Conservation (phyloP, 2,888 invertebrate species). For the Salticus scenicus region DNA sequence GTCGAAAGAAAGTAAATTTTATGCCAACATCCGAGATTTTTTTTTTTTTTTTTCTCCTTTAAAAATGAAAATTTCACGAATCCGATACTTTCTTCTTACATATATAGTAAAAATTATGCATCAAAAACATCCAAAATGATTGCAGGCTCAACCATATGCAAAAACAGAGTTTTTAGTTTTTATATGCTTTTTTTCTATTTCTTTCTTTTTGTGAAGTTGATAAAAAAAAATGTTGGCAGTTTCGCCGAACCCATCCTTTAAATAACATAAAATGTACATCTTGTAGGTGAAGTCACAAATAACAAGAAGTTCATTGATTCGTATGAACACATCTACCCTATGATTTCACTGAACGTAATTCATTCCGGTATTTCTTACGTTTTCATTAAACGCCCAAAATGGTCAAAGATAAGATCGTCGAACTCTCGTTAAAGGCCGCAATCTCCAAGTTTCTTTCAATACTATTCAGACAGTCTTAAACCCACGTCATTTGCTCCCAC, state of each 20-base stretch:
- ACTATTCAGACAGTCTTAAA: not conserved
- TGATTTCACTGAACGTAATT: not conserved
- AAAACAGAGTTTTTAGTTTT: too few relatives aligned
- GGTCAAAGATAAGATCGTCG: slow-evolving; percentile 37
- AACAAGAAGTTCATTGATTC: slow-evolving; percentile 1
- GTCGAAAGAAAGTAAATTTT: too few relatives aligned
- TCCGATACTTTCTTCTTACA: too few relatives aligned
- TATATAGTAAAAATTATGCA: too few relatives aligned
- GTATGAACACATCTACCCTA: not conserved
- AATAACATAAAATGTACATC: not conserved
- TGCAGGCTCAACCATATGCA: too few relatives aligned
- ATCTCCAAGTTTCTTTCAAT: slow-evolving; percentile 20
- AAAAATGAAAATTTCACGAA: too few relatives aligned
- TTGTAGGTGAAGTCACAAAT: not conserved
- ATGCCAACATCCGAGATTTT: too few relatives aligned
- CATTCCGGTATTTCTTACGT: not conserved
- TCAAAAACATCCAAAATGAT: too few relatives aligned
- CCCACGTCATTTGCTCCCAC: slow-evolving; percentile 10
- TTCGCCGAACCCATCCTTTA: not conserved
- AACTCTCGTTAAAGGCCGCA: slow-evolving; percentile 26
- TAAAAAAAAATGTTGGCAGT: too few relatives aligned
- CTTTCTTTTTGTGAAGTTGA: too few relatives aligned
- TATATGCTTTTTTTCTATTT: too few relatives aligned
- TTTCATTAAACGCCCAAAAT: not conserved
- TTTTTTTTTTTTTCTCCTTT: too few relatives aligned